A percentile compares a stretch with the other conserved stretches of the same genome.
Evolutionary conservation across 2,888 invertebrate species (phyloP).

Genomic region (Atethmia centrago): DNA sequence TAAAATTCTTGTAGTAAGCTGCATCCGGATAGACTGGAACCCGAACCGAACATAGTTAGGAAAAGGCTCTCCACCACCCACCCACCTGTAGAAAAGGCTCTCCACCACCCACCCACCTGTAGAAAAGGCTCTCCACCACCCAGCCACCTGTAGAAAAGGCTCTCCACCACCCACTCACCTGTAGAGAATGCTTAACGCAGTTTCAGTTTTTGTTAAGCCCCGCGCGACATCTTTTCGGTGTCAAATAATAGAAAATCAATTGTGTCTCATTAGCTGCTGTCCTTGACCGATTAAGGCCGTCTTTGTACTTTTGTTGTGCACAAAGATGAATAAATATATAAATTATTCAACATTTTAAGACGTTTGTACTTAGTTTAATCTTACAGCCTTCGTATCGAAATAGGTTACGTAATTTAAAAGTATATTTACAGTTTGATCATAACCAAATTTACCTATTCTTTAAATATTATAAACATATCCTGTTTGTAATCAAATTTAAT

Average conservation of each 20-base stretch:
- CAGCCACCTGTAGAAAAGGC: no score
- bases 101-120: no score
- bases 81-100: no score
- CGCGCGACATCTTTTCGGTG: no score
- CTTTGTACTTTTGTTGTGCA: no score
- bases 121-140: no score
- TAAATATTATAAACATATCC: slow-evolving; percentile 24
- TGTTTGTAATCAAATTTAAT: background rate
- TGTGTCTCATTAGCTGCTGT: no score
- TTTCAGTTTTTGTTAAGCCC: no score
- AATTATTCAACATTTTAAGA: background rate
- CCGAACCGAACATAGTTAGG: background rate
- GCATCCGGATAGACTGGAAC: background rate
- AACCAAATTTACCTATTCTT: slow-evolving; percentile 3
- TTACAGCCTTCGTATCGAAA: background rate
- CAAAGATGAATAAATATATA: background rate
- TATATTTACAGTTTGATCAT: background rate
- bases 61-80: background rate
- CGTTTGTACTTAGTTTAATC: slow-evolving; percentile 1
- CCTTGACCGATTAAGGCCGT: no score
- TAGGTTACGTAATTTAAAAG: slow-evolving; percentile 1
- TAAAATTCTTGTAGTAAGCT: background rate
- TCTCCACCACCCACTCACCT: no score
- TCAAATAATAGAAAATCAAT: no score
- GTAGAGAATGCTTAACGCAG: no score